Conservation (phyloP, 92 coral and sea anemone genomes). For the Porites lobata region DNA sequence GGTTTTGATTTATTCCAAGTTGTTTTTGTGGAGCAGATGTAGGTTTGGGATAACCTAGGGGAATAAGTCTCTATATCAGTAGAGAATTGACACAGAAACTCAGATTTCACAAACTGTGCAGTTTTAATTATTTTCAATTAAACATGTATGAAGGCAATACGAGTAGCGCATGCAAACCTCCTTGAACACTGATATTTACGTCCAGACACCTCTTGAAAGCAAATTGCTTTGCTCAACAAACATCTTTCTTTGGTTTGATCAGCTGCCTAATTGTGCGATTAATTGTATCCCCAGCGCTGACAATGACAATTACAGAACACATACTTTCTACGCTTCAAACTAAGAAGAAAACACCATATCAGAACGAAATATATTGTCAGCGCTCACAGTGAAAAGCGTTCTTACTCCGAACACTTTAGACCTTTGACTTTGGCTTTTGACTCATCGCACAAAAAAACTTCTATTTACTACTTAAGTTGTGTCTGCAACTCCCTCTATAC, state of each 20-base stretch:
- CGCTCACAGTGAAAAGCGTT: too few relatives aligned
- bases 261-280: too few relatives aligned
- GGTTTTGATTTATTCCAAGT: neutral
- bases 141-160: neutral
- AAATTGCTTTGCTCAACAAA: neutral
- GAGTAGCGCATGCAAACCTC: neutral
- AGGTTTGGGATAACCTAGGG: slow-evolving; percentile 20
- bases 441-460: too few relatives aligned
- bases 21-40: slow-evolving; percentile 35
- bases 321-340: neutral
- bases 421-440: too few relatives aligned
- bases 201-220: slow-evolving; percentile 1
- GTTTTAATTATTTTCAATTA: too few relatives aligned
- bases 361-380: too few relatives aligned
- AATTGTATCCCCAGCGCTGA: too few relatives aligned
- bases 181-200: neutral
- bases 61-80: slow-evolving; percentile 10
- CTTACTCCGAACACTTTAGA: too few relatives aligned
- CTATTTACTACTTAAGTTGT: too few relatives aligned
- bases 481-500: too few relatives aligned
- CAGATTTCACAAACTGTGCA: too few relatives aligned
- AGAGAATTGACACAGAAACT: neutral
- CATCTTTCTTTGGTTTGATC: neutral
- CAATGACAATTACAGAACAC: neutral
- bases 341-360: too few relatives aligned